These are phyloP conservation scores for Carduelis carduelis DNA, from an alignment of 2,797 vertebrate species.

Conservation along the genomic window DNA sequence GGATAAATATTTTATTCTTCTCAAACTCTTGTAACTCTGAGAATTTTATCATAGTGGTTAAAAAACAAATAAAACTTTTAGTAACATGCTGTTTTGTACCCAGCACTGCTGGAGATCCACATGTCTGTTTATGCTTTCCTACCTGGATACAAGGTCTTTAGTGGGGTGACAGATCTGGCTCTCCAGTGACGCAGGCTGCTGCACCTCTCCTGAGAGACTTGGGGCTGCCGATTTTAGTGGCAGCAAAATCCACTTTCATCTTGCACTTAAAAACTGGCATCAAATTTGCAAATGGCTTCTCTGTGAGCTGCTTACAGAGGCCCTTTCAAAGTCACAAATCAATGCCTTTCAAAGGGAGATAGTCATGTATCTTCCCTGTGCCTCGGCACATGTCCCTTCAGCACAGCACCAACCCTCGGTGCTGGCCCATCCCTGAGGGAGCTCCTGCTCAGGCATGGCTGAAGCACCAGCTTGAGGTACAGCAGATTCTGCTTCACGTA, in stretches of 20 bases:
- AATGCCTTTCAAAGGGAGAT: neutral
- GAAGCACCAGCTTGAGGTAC: neutral
- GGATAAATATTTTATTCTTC: neutral
- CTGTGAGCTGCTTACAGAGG: neutral
- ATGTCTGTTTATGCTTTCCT: neutral
- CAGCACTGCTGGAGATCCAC: neutral
- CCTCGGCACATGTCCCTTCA: neutral
- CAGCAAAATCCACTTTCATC: neutral
- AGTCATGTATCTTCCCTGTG: neutral
- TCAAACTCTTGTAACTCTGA: neutral
- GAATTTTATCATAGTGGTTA: accelerated
- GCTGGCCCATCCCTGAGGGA: neutral
- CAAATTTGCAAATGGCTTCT: neutral
- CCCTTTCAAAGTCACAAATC: neutral
- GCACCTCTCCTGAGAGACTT: neutral
- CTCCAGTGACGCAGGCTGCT: neutral
- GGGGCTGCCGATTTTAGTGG: accelerated
- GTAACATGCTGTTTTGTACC: accelerated
- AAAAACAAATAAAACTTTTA: neutral
- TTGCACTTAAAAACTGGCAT: neutral
- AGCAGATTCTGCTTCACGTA: neutral
- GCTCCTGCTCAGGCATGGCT: neutral
- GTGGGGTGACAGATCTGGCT: accelerated
- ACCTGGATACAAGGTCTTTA: neutral
- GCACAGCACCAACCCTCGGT: accelerated